These are phyloP conservation scores for Rhaphigaster nebulosa DNA, from an alignment of 2,888 invertebrate species.

Conservation along the genomic window DNA sequence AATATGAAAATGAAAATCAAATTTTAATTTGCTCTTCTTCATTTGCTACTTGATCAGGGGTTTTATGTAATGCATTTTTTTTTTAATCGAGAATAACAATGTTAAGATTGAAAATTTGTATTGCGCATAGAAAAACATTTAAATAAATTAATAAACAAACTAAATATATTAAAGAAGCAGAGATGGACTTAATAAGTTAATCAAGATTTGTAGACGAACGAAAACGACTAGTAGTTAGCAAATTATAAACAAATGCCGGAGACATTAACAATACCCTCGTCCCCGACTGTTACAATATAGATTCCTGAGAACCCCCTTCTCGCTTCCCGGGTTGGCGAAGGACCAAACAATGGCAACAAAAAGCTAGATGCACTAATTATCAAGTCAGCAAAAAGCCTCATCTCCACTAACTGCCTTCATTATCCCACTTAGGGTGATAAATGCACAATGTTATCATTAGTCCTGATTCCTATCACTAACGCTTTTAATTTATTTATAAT, in stretches of 20 bases:
- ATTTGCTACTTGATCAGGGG: too few relatives aligned
- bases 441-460: neutral
- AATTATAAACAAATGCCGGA: neutral
- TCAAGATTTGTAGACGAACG: too few relatives aligned
- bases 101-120: too few relatives aligned
- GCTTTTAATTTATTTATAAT: neutral
- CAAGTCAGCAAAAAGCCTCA: constrained; percentile 16
- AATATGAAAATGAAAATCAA: too few relatives aligned
- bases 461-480: neutral
- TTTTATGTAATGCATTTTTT: too few relatives aligned
- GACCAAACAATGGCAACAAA: constrained; percentile 9
- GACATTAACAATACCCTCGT: neutral
- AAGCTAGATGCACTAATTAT: constrained; percentile 21
- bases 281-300: neutral
- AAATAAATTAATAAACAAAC: too few relatives aligned
- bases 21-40: too few relatives aligned
- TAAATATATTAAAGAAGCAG: too few relatives aligned
- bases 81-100: too few relatives aligned
- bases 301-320: neutral
- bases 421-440: neutral
- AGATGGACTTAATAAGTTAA: too few relatives aligned
- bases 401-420: constrained; percentile 21
- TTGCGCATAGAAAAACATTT: too few relatives aligned
- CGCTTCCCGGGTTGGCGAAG: neutral
- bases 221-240: neutral